Evolutionary conservation across 2,797 vertebrate species (phyloP).

Genomic region (Pangasius krempfi): DNA sequence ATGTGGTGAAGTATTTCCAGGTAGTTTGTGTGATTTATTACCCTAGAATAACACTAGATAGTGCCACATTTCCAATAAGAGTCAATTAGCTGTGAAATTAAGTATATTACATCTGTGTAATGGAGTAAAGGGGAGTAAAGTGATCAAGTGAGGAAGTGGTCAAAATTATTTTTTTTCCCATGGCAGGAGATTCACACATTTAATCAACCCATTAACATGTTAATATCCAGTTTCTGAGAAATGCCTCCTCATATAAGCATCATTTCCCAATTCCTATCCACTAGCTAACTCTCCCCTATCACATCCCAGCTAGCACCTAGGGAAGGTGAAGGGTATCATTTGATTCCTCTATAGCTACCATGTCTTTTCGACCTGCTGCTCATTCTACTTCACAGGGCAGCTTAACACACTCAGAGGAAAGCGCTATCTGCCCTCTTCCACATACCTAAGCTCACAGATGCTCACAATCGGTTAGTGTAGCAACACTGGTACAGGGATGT

Average conservation of each 20-base stretch:
- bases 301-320: background rate
- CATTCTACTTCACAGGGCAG: background rate
- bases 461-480: background rate
- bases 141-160: background rate
- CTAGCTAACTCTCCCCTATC: background rate
- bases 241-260: background rate
- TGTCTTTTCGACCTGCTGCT: background rate
- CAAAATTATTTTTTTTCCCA: background rate
- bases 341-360: background rate
- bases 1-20: background rate
- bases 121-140: background rate
- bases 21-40: background rate
- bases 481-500: background rate
- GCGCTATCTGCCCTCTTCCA: background rate
- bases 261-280: background rate
- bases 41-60: background rate
- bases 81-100: constrained; percentile 6
- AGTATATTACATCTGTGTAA: background rate
- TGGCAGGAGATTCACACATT: background rate
- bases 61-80: background rate
- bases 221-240: background rate
- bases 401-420: background rate
- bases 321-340: background rate
- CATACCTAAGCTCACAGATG: background rate
- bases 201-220: background rate